Conservation (phyloP, 2,888 invertebrate genomes). For the Steinernema carpocapsae region DNA sequence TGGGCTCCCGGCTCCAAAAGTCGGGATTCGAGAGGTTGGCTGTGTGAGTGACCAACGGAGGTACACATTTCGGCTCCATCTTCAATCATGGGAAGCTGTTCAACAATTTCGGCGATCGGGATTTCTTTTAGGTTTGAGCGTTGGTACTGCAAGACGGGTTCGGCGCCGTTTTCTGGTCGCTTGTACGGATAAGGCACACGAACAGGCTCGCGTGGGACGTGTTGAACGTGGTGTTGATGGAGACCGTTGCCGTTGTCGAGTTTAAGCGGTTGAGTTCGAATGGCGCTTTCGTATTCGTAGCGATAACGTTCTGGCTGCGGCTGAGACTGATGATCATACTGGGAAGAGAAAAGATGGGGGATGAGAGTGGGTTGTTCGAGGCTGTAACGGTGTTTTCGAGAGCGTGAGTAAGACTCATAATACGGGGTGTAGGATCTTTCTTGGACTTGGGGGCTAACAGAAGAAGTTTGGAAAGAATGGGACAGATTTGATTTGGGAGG, state of each 20-base stretch:
- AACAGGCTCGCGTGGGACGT: constrained; percentile 2
- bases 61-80: constrained; percentile 42
- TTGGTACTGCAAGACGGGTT: constrained; percentile 42
- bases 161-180: constrained; percentile 18
- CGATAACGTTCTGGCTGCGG: constrained; percentile 23
- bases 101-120: constrained; percentile 46
- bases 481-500: neutral
- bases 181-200: constrained; percentile 12
- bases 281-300: constrained; percentile 27
- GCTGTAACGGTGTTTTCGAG: constrained; percentile 25
- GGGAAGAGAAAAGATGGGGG: neutral
- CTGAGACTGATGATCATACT: neutral
- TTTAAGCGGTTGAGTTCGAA: constrained; percentile 28
- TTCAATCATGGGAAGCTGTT: constrained; percentile 57
- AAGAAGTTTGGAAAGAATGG: neutral
- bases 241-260: constrained; percentile 24
- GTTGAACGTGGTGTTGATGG: constrained; percentile 23
- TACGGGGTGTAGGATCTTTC: neutral
- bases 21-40: constrained; percentile 45
- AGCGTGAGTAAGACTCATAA: constrained; percentile 12
- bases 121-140: constrained; percentile 46
- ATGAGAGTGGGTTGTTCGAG: constrained; percentile 14
- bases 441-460: neutral
- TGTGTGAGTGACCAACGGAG: neutral
- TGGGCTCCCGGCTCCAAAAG: constrained; percentile 51